These are phyloP conservation scores for Cacoxenus indagator DNA, from an alignment of 2,888 invertebrate genomes.

Conservation along the genomic window DNA sequence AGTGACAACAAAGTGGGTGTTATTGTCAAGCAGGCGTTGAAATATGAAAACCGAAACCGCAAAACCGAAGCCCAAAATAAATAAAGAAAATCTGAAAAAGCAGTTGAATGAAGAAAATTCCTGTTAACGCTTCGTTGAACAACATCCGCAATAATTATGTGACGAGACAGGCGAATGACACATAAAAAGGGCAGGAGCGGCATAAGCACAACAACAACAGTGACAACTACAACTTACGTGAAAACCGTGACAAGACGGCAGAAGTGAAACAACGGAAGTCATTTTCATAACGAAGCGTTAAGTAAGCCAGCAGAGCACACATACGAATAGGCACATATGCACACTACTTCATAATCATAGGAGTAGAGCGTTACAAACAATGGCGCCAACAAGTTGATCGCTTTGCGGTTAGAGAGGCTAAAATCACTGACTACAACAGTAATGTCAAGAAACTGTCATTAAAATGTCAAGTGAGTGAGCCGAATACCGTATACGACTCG, in stretches of 20 bases:
- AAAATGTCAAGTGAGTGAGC: constrained; percentile 52
- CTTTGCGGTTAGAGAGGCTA: not conserved
- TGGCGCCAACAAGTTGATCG: not conserved
- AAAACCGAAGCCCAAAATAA: not conserved
- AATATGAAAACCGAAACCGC: constrained; percentile 16
- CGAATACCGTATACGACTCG: not conserved
- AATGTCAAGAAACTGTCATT: constrained; percentile 31
- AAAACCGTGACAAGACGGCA: constrained; percentile 39
- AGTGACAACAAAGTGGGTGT: not conserved
- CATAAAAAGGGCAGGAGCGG: constrained; percentile 45
- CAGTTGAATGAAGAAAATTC: constrained; percentile 42
- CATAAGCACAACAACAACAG: not conserved
- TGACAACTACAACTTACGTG: not conserved
- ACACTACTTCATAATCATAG: not conserved
- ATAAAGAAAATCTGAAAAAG: constrained; percentile 16
- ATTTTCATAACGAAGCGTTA: constrained; percentile 28
- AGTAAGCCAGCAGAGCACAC: constrained; percentile 13
- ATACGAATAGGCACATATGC: not conserved
- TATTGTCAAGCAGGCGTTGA: not conserved
- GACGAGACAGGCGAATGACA: constrained; percentile 56
- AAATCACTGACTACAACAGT: not conserved
- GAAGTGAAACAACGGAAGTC: constrained; percentile 45
- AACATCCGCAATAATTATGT: constrained; percentile 64
- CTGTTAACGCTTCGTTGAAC: constrained; percentile 61
- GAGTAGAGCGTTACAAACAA: not conserved